Conservation (phyloP, 1,140 invertebrate genomes). For the Macrobrachium nipponense region DNA sequence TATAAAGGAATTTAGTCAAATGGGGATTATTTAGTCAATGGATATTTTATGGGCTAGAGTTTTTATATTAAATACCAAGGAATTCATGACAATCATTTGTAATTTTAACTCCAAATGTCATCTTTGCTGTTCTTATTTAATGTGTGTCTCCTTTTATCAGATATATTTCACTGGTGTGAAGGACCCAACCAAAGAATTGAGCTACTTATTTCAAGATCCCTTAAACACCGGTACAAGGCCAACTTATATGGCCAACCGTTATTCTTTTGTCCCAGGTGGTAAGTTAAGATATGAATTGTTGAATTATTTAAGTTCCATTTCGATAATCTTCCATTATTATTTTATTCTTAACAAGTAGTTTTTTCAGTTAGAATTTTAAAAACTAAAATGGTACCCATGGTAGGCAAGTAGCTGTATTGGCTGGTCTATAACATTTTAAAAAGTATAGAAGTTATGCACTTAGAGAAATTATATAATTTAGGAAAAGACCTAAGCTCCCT, state of each 20-base stretch:
- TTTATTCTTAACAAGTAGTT: not conserved
- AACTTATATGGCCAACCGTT: not conserved
- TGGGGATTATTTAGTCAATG: no score
- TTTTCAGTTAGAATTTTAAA: not conserved
- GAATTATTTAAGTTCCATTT: not conserved
- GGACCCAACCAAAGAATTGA: conserved; percentile 39
- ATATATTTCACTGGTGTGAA: not conserved
- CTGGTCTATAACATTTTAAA: no score
- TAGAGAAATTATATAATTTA: no score
- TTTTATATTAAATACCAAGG: no score
- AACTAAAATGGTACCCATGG: no score
- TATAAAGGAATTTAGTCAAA: no score
- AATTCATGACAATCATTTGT: no score
- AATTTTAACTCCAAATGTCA: no score
- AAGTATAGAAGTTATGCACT: no score
- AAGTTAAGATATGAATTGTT: not conserved
- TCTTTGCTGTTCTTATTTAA: not conserved
- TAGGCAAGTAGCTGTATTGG: no score
- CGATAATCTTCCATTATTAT: not conserved
- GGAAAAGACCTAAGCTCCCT: no score
- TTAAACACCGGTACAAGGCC: conserved; percentile 22
- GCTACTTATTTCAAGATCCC: conserved; percentile 44
- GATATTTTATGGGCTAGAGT: no score
- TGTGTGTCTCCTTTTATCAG: not conserved
- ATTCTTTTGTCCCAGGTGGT: conserved; percentile 35